Base-by-base conservation (phyloP, 2,888 invertebrate genomes). In the Drosophila tanythrix region DNA sequence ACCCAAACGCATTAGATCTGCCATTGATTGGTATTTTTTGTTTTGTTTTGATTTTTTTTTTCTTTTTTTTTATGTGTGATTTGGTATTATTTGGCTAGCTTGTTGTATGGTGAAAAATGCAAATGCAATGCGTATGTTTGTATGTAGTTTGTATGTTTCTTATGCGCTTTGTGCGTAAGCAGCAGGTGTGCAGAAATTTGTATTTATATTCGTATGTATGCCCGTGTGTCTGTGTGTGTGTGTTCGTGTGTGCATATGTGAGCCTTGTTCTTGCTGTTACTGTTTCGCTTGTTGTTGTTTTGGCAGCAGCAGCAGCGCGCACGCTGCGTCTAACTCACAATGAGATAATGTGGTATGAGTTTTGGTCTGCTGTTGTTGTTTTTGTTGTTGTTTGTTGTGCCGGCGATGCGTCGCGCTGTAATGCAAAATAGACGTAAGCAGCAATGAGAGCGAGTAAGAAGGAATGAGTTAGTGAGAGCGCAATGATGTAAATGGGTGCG, bases 1-100 rank as follows among this genome's bases (percentile, higher is more conserved):
- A 92, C 95, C 95, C 94, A 95, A 94, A 89, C 96, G 95, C 93
- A 96, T 95, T 93, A 96, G 94, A 94, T 96, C 96, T 93, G 96
- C 96, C 96, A 96, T 96, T 79, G 77, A 79, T 78, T 78, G 64
- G 61, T 74, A 60, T 58, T 70, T 75, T 63, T 46, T 64, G 64
- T 58, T 81, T 75, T 67, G 18, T 73, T 60, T 55, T 38, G 57
- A 29, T 62, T 27, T 58, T n/a, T 73, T 60, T 56, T 40, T 61
- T 40, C 60, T 70, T 60, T 59, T 40, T 43, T 36, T 60, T 51
- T 65, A 15, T 58, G 25, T 67, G 51, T 69, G 63, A 66, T 79
- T 79, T 79, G 79, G 76, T 78, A 71, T 78, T 69, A 65, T 78
- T 79, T 71, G 75, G 78, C 76, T 78, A 79, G 51, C 72, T 79